Evolutionary conservation across 2,888 invertebrate species (phyloP).

Genomic region (Cephus spinipes): DNA sequence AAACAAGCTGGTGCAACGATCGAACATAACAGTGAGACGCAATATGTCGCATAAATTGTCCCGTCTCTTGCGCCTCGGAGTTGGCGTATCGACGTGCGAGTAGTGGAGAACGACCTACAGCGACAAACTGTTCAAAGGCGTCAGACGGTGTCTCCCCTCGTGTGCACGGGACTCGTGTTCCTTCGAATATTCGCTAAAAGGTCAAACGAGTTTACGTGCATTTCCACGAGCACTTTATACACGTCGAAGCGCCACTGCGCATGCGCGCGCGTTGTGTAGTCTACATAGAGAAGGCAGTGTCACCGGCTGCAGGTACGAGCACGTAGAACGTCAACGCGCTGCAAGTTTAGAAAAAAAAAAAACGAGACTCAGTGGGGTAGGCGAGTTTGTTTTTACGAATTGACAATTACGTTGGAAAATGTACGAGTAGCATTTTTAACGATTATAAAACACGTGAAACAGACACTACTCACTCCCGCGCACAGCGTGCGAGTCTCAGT

Average conservation of each 20-base stretch:
- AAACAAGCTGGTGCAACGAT: conserved; percentile 49
- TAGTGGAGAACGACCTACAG: conserved; percentile 40
- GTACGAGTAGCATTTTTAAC: neutral
- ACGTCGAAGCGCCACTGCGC: too few relatives aligned
- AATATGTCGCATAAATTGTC: conserved; percentile 25
- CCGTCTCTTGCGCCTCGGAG: conserved; percentile 3
- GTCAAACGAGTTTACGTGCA: neutral
- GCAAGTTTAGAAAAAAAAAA: neutral
- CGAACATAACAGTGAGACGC: conserved; percentile 29
- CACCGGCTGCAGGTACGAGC: too few relatives aligned
- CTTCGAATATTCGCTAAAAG: neutral
- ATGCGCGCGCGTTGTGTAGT: neutral
- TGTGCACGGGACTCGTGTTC: too few relatives aligned
- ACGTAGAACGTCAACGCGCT: neutral
- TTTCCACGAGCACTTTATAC: neutral
- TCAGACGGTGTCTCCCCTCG: too few relatives aligned
- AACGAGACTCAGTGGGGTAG: neutral
- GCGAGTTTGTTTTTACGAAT: too few relatives aligned
- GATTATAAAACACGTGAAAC: neutral
- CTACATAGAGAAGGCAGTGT: neutral
- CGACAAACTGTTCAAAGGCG: conserved; percentile 26
- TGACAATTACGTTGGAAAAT: neutral
- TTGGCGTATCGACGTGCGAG: neutral
- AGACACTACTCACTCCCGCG: too few relatives aligned
- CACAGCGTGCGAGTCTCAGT: too few relatives aligned